Percentiles rank a stretch among this genome's conserved stretches.
phyloP scores from a whole-genome alignment of 2,113 vertebrate genomes.

The Siniperca knerii region DNA sequence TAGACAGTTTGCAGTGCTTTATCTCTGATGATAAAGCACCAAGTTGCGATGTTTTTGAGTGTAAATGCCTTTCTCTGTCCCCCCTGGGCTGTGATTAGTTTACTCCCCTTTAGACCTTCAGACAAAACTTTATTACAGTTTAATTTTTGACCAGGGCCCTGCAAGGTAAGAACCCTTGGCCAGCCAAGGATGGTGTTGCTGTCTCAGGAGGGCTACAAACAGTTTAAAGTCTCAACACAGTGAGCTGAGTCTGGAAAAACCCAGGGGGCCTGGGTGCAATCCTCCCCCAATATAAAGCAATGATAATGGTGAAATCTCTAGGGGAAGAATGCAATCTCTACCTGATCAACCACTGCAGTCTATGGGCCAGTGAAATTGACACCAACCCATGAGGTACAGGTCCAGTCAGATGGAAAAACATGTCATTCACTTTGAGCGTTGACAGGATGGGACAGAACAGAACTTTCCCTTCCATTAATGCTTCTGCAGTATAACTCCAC shows the following conservation, averaged over 20 bases:
- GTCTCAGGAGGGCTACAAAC: constrained; percentile 23
- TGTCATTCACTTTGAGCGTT: constrained; percentile 51
- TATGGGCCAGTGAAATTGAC: constrained; percentile 42
- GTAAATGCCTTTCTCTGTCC: constrained; percentile 30
- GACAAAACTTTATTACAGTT: constrained; percentile 51
- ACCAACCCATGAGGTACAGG: constrained; percentile 38
- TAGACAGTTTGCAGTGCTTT: constrained; percentile 39
- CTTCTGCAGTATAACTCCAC: constrained; percentile 11
- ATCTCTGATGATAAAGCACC: constrained; percentile 49
- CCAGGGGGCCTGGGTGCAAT: constrained; percentile 10
- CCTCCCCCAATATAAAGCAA: constrained; percentile 24
- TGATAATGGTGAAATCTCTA: constrained; percentile 47
- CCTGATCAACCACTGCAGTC: constrained; percentile 47
- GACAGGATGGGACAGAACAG: constrained; percentile 32
- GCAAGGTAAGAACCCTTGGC: background rate
- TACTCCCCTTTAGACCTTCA: constrained; percentile 41
- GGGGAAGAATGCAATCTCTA: constrained; percentile 54
- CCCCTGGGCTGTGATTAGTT: constrained; percentile 32
- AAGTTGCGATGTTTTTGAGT: constrained; percentile 28
- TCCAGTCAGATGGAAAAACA: constrained; percentile 52
- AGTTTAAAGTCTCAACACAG: constrained; percentile 23
- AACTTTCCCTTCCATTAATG: constrained; percentile 29
- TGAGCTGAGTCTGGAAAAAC: constrained; percentile 32
- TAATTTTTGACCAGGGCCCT: constrained; percentile 22
- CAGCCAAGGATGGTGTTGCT: constrained; percentile 14